A percentile compares a stretch with the other conserved stretches of the same genome.
Evolutionary conservation across 2,888 invertebrate genomes (phyloP).

Genomic region (Drosophila atroscutellata): DNA sequence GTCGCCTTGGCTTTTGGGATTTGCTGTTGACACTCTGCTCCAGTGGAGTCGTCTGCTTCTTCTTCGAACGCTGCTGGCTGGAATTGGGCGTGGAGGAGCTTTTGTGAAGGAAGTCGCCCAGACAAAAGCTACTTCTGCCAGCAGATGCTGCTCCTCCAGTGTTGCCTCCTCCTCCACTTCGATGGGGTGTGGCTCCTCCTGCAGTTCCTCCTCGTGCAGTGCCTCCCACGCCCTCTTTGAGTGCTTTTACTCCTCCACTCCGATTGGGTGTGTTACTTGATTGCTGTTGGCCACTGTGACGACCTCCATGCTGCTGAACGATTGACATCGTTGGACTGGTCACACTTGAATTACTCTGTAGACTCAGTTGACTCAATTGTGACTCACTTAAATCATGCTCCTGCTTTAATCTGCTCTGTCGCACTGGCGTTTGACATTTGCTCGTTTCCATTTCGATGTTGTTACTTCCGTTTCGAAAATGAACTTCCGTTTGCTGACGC

Average conservation of each 20-base stretch:
- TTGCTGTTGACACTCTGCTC: conserved; percentile 31
- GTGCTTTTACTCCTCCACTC: conserved; percentile 28
- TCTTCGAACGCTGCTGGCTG: conserved; percentile 61
- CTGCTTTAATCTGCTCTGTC: conserved; percentile 15
- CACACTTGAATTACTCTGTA: conserved; percentile 40
- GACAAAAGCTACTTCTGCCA: conserved; percentile 67
- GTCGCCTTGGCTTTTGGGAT: conserved; percentile 78
- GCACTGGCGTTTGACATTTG: conserved; percentile 65
- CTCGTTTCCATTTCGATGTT: conserved; percentile 66
- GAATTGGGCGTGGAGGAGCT: conserved; percentile 53
- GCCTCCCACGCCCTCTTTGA: neutral
- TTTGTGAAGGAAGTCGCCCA: conserved; percentile 82
- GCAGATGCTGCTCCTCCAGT: conserved; percentile 27
- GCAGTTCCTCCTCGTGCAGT: conserved; percentile 38
- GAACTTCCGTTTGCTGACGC: conserved; percentile 86
- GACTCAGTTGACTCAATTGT: conserved; percentile 32
- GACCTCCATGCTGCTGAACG: conserved; percentile 46
- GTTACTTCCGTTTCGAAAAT: conserved; percentile 54
- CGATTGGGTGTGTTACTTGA: conserved; percentile 65
- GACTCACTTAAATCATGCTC: conserved; percentile 49
- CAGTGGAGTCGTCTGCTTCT: conserved; percentile 61
- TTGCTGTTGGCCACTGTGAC: conserved; percentile 38
- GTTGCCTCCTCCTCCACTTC: conserved; percentile 4
- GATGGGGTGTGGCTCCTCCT: conserved; percentile 58
- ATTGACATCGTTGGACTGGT: conserved; percentile 48